A percentile compares a stretch with the other conserved stretches of the same genome.
Evolutionary conservation across 1,140 invertebrate species (phyloP).

Genomic region (Cotesia vestalis): DNA sequence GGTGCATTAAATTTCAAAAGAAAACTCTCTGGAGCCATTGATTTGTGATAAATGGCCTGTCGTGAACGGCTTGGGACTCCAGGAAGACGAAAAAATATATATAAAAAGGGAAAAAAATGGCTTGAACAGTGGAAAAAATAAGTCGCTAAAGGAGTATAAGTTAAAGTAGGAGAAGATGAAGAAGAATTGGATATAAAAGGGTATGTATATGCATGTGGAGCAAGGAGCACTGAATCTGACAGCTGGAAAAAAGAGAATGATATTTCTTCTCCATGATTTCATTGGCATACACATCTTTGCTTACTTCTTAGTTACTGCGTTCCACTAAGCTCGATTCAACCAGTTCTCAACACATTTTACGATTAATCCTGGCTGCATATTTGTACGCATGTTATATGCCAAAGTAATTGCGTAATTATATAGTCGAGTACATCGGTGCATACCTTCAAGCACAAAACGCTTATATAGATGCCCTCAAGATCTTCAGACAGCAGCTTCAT

Average conservation of each 20-base stretch:
- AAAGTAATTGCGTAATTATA: conserved; percentile 45
- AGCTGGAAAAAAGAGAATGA: neutral
- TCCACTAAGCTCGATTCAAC: neutral
- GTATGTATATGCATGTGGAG: neutral
- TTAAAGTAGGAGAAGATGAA: neutral
- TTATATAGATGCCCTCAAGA: conserved; percentile 21
- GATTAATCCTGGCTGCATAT: conserved; percentile 38
- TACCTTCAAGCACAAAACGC: conserved; percentile 24
- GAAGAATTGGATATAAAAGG: too few relatives aligned
- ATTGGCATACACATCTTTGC: neutral
- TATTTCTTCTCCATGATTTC: neutral
- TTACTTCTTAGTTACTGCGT: neutral
- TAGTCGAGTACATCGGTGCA: conserved; percentile 26
- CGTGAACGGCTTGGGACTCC: conserved; percentile 13
- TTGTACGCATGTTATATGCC: conserved; percentile 35
- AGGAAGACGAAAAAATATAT: neutral
- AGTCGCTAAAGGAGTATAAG: neutral
- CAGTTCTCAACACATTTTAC: conserved; percentile 1
- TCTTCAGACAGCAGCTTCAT: neutral
- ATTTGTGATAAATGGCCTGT: conserved; percentile 31
- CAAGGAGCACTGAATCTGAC: conserved; percentile 1
- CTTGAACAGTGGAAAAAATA: neutral
- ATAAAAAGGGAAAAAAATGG: neutral
- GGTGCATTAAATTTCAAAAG: conserved; percentile 31
- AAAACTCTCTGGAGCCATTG: neutral